These are phyloP conservation scores for Argya squamiceps DNA, from an alignment of 2,797 vertebrate species.

Conservation along the genomic window DNA sequence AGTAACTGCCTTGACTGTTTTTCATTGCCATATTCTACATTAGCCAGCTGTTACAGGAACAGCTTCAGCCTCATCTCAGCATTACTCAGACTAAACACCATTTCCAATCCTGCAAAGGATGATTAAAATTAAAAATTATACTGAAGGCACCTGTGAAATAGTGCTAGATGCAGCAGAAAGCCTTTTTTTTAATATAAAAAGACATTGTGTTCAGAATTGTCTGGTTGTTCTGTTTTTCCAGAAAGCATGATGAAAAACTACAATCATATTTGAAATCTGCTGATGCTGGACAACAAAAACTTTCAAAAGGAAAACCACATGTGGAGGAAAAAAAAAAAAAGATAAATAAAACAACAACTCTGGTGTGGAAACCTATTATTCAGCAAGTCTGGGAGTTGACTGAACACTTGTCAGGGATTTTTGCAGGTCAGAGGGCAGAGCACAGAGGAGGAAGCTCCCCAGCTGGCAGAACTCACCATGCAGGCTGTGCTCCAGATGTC, in stretches of 20 bases:
- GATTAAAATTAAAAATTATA: neutral
- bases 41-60: neutral
- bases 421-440: neutral
- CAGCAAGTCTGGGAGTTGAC: neutral
- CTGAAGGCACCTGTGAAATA: neutral
- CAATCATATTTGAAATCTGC: neutral
- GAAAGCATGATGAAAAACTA: neutral
- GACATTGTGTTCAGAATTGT: neutral
- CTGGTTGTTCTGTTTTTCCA: neutral
- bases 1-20: neutral
- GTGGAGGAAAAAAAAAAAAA: too few relatives aligned
- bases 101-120: neutral
- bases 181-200: neutral
- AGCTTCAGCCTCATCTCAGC: neutral
- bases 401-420: neutral
- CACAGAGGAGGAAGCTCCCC: neutral
- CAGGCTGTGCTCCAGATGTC: constrained; percentile 85
- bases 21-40: neutral
- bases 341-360: neutral
- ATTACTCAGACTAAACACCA: neutral
- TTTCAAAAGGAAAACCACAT: neutral
- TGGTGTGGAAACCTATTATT: neutral
- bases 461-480: constrained; percentile 72
- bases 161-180: neutral
- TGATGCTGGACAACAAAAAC: neutral